A percentile compares a stretch with the other conserved stretches of the same genome.
phyloP scores from a whole-genome alignment of 2,797 vertebrate species.

The Eulemur coronatus region DNA sequence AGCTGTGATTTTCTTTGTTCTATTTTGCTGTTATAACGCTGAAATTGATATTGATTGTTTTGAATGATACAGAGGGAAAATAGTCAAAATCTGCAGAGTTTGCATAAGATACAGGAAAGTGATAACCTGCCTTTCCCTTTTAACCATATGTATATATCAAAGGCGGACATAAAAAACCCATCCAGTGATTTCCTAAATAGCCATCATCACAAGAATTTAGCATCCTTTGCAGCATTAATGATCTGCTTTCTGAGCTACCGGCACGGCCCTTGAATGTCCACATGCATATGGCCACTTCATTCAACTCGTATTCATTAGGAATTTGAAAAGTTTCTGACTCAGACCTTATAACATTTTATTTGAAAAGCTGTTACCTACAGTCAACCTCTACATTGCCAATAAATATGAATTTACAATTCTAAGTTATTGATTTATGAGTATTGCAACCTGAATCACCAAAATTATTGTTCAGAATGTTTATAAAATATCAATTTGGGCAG shows the following conservation, averaged over 20 bases:
- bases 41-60: conserved; percentile 71
- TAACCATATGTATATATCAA: neutral
- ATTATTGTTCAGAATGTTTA: neutral
- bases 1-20: conserved; percentile 65
- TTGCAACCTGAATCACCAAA: neutral
- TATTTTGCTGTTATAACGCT: conserved; percentile 48
- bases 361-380: neutral
- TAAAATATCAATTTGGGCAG: neutral
- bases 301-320: neutral
- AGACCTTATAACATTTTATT: neutral
- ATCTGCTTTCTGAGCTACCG: neutral
- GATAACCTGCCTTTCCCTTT: neutral
- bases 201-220: neutral
- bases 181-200: neutral
- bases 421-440: neutral
- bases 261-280: neutral
- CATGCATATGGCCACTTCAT: neutral
- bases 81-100: conserved; percentile 45
- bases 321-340: neutral
- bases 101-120: neutral
- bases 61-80: conserved; percentile 65
- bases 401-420: neutral
- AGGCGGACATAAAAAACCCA: neutral
- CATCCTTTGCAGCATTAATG: neutral
- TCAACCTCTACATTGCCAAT: neutral